Percentiles rank a stretch among this genome's conserved stretches.
phyloP scores from a whole-genome alignment of 2,113 vertebrate genomes.

The Apaloderma vittatum region DNA sequence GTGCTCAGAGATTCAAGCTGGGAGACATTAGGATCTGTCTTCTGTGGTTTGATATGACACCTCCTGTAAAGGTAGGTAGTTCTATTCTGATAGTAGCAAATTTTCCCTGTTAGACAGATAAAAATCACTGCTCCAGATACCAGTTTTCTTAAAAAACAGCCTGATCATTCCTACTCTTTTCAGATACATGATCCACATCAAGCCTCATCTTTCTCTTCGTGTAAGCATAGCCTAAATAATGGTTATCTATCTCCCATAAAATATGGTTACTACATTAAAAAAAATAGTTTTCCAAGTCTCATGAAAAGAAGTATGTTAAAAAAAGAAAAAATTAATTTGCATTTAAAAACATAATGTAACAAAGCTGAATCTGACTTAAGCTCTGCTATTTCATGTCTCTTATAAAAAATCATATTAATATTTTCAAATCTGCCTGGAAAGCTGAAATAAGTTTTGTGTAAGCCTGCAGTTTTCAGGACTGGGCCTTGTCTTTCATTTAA shows the following conservation, averaged over 20 bases:
- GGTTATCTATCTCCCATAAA: background rate
- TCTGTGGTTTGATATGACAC: accelerated
- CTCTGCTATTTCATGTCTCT: background rate
- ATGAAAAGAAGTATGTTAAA: background rate
- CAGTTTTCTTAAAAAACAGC: background rate
- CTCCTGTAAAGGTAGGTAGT: background rate
- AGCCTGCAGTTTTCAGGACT: background rate
- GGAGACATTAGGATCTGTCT: background rate
- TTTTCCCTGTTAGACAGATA: background rate
- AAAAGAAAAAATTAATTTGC: background rate
- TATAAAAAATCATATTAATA: background rate
- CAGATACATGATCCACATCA: background rate
- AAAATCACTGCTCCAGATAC: background rate
- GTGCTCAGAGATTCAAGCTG: background rate
- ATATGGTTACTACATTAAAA: background rate
- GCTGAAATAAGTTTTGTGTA: background rate
- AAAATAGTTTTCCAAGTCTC: background rate
- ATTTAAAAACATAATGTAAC: background rate
- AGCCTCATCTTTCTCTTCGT: background rate
- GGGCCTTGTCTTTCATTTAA: background rate
- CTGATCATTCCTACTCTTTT: background rate
- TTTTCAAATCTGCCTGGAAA: background rate
- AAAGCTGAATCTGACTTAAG: background rate
- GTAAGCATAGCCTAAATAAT: background rate
- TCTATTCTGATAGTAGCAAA: background rate